Evolutionary conservation across 2,888 invertebrate species (phyloP).

Genomic region (Adela reaumurella): DNA sequence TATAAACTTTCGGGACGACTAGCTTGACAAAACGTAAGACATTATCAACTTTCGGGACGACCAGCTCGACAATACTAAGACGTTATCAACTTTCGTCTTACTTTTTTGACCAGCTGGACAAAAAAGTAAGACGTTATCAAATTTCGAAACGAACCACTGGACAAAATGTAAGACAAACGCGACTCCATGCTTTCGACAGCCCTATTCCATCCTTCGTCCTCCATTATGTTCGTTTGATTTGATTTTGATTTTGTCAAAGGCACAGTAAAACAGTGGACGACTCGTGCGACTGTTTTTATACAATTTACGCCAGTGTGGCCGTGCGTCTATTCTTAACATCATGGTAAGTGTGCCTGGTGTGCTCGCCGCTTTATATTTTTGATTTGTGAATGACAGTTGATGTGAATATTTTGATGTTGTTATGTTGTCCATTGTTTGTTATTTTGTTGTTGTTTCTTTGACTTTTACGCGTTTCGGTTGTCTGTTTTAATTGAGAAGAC

Average conservation of each 20-base stretch:
- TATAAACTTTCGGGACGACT: no score
- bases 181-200: conserved; percentile 20
- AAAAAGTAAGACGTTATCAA: no score
- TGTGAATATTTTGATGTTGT: conserved; percentile 27
- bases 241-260: conserved; percentile 49
- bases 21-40: no score
- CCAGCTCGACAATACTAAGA: no score
- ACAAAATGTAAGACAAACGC: background rate
- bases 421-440: conserved; percentile 24
- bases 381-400: conserved; percentile 45
- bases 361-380: conserved; percentile 34
- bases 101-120: no score
- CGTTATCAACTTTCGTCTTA: no score
- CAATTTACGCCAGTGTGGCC: conserved; percentile 24
- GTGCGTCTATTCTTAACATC: conserved; percentile 20
- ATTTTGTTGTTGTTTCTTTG: conserved; percentile 27
- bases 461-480: conserved; percentile 15
- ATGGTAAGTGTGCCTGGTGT: conserved; percentile 25
- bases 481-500: conserved; percentile 24
- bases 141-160: no score
- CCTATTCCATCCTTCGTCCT: conserved; percentile 28
- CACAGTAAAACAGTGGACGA: conserved; percentile 44
- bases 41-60: no score
- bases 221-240: conserved; percentile 48
- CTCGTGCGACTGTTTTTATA: conserved; percentile 49